Evolutionary conservation across 92 coral and sea anemone species (phyloP).

Genomic region (Parazoanthus darwini): DNA sequence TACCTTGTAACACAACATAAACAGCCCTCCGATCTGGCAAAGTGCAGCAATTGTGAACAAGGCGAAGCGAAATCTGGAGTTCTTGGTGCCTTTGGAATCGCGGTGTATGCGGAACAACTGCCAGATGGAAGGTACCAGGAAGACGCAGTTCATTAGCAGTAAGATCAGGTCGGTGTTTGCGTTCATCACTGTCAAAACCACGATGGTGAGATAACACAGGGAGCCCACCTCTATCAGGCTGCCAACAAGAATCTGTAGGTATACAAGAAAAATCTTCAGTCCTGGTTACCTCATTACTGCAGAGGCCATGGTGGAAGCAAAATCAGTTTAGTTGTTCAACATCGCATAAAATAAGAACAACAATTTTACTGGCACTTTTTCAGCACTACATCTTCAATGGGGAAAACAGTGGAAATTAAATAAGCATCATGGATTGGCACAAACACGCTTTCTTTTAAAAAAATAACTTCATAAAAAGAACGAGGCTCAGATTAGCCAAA

Average conservation of each 20-base stretch:
- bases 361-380: no score
- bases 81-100: neutral
- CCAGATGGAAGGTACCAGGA: conserved; percentile 74
- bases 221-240: conserved; percentile 75
- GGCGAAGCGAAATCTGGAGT: conserved; percentile 2
- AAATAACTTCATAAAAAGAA: no score
- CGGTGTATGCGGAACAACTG: conserved; percentile 46
- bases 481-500: no score
- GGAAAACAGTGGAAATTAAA: no score
- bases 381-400: no score
- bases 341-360: no score
- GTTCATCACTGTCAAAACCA: conserved; percentile 45
- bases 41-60: conserved; percentile 50
- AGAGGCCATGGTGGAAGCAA: neutral
- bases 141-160: conserved; percentile 80
- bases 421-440: no score
- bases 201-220: conserved; percentile 75
- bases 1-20: conserved; percentile 51
- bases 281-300: no score
- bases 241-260: conserved; percentile 65
- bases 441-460: no score
- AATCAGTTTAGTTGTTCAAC: no score
- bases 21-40: conserved; percentile 69
- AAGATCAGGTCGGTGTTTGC: conserved; percentile 62
- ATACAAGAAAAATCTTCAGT: neutral